Percentiles rank a stretch among this genome's conserved stretches.
Evolutionary conservation across 2,797 vertebrate species (phyloP).

Genomic region (Cichlasoma orientale): DNA sequence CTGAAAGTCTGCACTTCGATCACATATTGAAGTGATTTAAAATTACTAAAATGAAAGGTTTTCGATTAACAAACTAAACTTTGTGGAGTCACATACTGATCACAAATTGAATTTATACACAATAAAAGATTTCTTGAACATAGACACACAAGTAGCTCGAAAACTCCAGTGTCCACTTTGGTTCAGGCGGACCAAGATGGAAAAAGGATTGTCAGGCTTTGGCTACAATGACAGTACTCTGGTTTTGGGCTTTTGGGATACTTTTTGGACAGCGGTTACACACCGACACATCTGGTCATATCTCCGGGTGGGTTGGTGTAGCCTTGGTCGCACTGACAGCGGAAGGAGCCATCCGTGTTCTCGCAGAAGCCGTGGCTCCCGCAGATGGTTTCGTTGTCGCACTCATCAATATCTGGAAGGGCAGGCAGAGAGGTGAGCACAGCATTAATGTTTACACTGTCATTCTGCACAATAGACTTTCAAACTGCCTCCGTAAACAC

Average conservation of each 20-base stretch:
- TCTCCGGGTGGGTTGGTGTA: constrained; percentile 73
- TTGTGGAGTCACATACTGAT: no score
- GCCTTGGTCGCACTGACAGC: constrained; percentile 78
- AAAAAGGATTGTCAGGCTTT: not conserved
- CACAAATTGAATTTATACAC: no score
- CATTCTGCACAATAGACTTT: constrained; percentile 26
- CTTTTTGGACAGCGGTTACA: constrained; percentile 33
- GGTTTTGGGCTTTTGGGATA: not conserved
- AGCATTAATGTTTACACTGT: constrained; percentile 52
- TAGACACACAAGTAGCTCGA: not conserved
- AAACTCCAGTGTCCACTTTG: no score
- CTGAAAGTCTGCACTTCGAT: not conserved
- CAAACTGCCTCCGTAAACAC: constrained; percentile 37
- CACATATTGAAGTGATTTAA: not conserved
- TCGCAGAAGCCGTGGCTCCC: constrained; percentile 78
- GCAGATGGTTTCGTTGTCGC: constrained; percentile 78
- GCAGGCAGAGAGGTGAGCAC: constrained; percentile 30
- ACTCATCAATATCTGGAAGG: constrained; percentile 77
- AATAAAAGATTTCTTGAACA: not conserved
- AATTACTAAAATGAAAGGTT: not conserved
- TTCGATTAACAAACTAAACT: no score
- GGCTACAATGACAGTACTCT: not conserved
- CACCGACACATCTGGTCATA: constrained; percentile 74
- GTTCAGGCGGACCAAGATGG: no score
- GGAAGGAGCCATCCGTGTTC: constrained; percentile 80